Percentiles rank a stretch among this genome's conserved stretches.
Conservation (phyloP, 2,113 vertebrate species). For the Tretioscincus oriximinensis region DNA sequence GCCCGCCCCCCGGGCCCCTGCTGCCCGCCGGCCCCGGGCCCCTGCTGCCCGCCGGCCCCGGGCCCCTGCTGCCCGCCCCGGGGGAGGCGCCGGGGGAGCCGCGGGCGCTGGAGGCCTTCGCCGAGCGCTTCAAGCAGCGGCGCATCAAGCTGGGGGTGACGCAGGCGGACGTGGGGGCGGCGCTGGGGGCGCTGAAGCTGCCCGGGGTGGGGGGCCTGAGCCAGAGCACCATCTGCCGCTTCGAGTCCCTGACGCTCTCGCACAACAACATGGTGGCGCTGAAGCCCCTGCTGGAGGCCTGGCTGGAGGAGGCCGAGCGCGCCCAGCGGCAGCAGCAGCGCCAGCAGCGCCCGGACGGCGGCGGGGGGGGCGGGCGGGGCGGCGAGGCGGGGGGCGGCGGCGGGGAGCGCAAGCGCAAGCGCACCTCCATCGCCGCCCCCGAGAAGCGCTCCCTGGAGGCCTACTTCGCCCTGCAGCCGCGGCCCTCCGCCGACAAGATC, state of each 20-base stretch:
- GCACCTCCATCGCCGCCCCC: conserved; percentile 88
- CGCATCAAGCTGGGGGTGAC: conserved; percentile 92
- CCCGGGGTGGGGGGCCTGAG: conserved; percentile 91
- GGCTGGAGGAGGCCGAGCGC: conserved; percentile 91
- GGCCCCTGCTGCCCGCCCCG: conserved; percentile 69
- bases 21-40: conserved; percentile 68
- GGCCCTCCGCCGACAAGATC: conserved; percentile 92
- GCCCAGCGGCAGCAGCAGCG: too few relatives aligned
- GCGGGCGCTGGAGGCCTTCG: conserved; percentile 90
- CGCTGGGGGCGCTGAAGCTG: conserved; percentile 92
- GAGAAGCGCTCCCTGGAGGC: conserved; percentile 92
- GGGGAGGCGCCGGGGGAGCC: conserved; percentile 90
- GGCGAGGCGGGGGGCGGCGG: too few relatives aligned
- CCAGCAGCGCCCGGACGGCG: too few relatives aligned
- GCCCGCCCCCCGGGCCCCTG: conserved; percentile 79
- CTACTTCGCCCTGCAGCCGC: conserved; percentile 89
- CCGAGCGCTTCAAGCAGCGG: conserved; percentile 91
- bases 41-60: conserved; percentile 78
- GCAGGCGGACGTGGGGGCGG: conserved; percentile 89
- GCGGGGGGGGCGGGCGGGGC: too few relatives aligned
- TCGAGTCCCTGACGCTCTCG: conserved; percentile 91
- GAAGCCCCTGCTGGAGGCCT: conserved; percentile 91
- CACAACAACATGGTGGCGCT: conserved; percentile 97
- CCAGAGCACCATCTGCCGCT: conserved; percentile 93
- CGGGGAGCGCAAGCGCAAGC: conserved; percentile 88